phyloP scores from a whole-genome alignment of 2,113 vertebrate species.

The Hippolais icterina region DNA sequence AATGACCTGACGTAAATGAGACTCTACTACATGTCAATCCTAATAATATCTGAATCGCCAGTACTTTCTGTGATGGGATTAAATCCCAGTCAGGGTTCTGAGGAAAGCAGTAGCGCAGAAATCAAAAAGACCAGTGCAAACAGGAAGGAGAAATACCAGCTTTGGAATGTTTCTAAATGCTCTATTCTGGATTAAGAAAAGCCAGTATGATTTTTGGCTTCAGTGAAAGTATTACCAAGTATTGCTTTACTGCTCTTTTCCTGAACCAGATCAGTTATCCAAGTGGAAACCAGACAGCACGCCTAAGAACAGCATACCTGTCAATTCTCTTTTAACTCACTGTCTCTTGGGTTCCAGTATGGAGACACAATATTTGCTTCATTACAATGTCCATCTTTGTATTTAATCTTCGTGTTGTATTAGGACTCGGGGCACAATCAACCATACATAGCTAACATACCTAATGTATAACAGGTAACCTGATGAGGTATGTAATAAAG shows the following conservation, averaged over 20 bases:
- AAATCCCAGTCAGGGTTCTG: not conserved
- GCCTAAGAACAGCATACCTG: not conserved
- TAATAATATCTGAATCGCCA: not conserved
- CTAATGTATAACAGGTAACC: constrained; percentile 5
- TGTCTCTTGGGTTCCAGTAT: not conserved
- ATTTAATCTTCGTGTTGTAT: not conserved
- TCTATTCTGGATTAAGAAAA: not conserved
- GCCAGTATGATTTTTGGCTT: not conserved
- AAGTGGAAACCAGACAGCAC: not conserved
- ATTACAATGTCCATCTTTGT: not conserved
- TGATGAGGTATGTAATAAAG: constrained; percentile 45
- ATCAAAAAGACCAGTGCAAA: not conserved
- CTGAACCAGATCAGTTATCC: not conserved
- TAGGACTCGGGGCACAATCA: not conserved
- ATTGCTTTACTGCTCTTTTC: not conserved
- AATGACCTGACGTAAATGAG: not conserved
- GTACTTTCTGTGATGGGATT: not conserved
- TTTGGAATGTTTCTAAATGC: not conserved
- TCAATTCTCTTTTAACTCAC: not conserved
- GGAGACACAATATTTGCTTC: not conserved
- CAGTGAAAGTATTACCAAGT: not conserved
- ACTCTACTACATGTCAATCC: not conserved
- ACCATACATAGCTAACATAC: not conserved
- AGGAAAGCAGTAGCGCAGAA: not conserved
- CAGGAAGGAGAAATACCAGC: not conserved